Conservation (phyloP, 2,113 vertebrate genomes). For the Indicator indicator region DNA sequence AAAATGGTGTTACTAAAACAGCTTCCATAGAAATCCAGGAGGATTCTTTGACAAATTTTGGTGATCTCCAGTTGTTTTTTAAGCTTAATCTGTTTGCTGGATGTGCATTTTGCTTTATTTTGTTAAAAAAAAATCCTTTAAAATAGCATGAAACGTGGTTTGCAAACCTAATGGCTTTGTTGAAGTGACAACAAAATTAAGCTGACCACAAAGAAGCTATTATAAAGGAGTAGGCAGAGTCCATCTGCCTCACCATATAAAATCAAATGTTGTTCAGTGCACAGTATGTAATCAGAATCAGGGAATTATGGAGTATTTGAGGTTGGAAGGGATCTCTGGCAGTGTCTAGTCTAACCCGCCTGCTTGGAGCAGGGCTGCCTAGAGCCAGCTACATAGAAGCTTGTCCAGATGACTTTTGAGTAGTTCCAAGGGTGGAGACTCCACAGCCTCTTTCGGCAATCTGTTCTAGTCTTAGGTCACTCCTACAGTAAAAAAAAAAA, state of each 20-base stretch:
- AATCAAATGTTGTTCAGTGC: background rate
- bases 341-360: accelerated
- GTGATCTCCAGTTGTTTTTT: background rate
- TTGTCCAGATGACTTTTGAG: background rate
- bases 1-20: background rate
- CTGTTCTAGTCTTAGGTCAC: background rate
- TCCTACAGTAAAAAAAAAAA: background rate
- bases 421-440: background rate
- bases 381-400: background rate
- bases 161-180: background rate
- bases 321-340: background rate
- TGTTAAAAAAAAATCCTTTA: background rate
- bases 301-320: background rate
- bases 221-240: background rate
- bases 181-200: background rate
- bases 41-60: background rate
- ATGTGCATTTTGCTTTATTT: background rate
- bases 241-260: background rate
- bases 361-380: background rate
- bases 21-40: background rate
- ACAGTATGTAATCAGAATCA: background rate
- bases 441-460: background rate
- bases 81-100: background rate
- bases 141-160: background rate
- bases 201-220: background rate